Evolutionary conservation across 2,797 vertebrate species (phyloP), one percentile per base, ranked within the genome.

Genomic region (Leptatherina wallacei): DNA sequence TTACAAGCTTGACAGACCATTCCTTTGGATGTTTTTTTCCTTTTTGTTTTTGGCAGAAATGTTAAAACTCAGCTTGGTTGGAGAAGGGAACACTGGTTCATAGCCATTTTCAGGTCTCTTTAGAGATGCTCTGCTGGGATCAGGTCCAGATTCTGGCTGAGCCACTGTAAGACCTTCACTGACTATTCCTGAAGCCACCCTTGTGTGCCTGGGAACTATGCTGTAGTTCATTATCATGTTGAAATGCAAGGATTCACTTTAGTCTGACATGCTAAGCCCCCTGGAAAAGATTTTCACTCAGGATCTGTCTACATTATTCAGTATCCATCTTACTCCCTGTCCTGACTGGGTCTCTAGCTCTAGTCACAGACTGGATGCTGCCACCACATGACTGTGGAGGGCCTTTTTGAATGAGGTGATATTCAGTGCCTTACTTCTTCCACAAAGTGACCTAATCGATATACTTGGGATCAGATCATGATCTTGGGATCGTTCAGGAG

Each of bases 11-110:
- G 36, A 27, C 6, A 40, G 4, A 13, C 3, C n/a, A 14, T n/a
- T 6, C 18, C 13, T 42, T 44, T 66, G 24, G 64, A 59, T 29
- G 12, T 35, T 38, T 58, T 32, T 27, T 33, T 18, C 16, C 2
- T 35, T 29, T 49, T 67, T 56, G 1, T 51, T n/a, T 42, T 36
- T 51, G 22, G 44, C 29, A 10, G 33, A 60, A 52, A 40, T 30
- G 24, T 47, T 44, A 16, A 33, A 64, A 38, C 70, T 63, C 60
- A 70, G 24, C 58, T 35, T 27, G 9, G 52, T 58, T 49, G 40
- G 24, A 61, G 1, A n/a, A 4, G 3, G 27, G 47, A 61, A 13
- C 24, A 16, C 47, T 22, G 6, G 22, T 49, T 4, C 33, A 52
- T 16, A 24, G 20, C 49, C 36, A 20, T n/a, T 54, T 62, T 18